These are phyloP conservation scores for Leucophora obtusa DNA, from an alignment of 2,888 invertebrate species.

Conservation along the genomic window DNA sequence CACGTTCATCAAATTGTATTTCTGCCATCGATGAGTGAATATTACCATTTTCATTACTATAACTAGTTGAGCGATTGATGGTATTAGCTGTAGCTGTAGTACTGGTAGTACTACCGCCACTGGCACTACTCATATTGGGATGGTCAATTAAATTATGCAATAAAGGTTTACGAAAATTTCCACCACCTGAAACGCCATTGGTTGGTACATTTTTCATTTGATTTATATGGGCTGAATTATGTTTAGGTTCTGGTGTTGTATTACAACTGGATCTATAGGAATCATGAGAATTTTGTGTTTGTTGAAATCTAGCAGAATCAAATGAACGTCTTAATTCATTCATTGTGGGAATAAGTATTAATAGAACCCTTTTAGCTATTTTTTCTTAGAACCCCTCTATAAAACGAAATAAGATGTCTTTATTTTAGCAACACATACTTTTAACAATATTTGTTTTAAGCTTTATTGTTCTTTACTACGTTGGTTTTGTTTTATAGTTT, in stretches of 20 bases:
- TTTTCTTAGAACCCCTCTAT: too few species aligned
- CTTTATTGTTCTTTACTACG: conserved; percentile 41
- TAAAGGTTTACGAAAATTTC: conserved; percentile 68
- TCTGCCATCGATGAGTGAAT: conserved; percentile 61
- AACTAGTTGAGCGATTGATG: conserved; percentile 49
- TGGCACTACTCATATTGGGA: conserved; percentile 72
- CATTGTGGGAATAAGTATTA: conserved; percentile 63
- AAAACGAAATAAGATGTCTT: too few species aligned
- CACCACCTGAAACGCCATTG: not conserved
- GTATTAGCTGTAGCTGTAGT: conserved; percentile 67
- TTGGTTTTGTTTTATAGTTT: conserved; percentile 23
- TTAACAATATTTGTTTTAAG: conserved; percentile 17
- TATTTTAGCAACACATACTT: too few species aligned
- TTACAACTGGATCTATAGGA: conserved; percentile 51
- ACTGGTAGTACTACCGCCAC: conserved; percentile 73
- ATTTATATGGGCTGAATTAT: not conserved
- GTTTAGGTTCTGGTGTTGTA: conserved; percentile 57
- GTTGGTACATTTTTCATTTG: not conserved
- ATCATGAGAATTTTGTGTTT: conserved; percentile 66
- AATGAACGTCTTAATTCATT: conserved; percentile 69
- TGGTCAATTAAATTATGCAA: conserved; percentile 74
- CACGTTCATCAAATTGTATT: conserved; percentile 74
- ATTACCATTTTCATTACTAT: conserved; percentile 51
- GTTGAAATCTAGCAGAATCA: conserved; percentile 47
- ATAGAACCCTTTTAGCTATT: too few species aligned